Evolutionary conservation across 2,797 vertebrate species (phyloP).

Genomic region (Sebastes diploproa): DNA sequence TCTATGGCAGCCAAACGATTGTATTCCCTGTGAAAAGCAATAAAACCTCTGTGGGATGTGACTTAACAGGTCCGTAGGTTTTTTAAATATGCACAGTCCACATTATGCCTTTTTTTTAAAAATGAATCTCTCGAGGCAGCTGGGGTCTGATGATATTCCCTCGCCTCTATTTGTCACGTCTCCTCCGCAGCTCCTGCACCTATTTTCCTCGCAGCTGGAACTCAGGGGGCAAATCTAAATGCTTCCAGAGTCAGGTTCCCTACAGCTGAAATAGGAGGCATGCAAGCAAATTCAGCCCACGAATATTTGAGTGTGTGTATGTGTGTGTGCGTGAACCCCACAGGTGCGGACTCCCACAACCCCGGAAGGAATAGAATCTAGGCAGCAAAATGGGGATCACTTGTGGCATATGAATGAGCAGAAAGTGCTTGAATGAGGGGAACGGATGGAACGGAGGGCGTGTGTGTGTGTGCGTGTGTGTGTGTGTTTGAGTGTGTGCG

Average conservation of each 20-base stretch:
- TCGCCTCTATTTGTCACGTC: conserved; percentile 43
- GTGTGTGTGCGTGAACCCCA: conserved; percentile 20
- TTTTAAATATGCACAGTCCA: conserved; percentile 31
- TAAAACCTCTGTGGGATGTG: conserved; percentile 1
- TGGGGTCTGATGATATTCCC: conserved; percentile 44
- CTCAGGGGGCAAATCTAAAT: conserved; percentile 50
- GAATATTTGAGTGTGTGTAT: conserved; percentile 16
- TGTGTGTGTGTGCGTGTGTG: conserved; percentile 4
- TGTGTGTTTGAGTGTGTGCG: background rate
- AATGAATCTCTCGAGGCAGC: conserved; percentile 34
- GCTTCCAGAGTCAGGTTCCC: conserved; percentile 51
- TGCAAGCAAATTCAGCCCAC: conserved; percentile 33
- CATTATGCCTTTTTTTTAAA: conserved; percentile 19
- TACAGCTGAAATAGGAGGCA: conserved; percentile 54
- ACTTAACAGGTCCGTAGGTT: conserved; percentile 9
- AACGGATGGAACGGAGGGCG: background rate
- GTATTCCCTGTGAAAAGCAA: conserved; percentile 35
- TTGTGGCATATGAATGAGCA: conserved; percentile 73
- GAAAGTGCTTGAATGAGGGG: conserved; percentile 32
- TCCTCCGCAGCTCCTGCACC: conserved; percentile 30
- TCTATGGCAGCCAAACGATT: background rate
- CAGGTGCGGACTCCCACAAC: conserved; percentile 63
- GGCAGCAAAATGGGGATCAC: conserved; percentile 62
- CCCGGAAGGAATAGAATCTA: conserved; percentile 64
- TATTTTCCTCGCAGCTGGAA: conserved; percentile 65